Conservation (phyloP, 2,113 vertebrate genomes). For the Camelus bactrianus region DNA sequence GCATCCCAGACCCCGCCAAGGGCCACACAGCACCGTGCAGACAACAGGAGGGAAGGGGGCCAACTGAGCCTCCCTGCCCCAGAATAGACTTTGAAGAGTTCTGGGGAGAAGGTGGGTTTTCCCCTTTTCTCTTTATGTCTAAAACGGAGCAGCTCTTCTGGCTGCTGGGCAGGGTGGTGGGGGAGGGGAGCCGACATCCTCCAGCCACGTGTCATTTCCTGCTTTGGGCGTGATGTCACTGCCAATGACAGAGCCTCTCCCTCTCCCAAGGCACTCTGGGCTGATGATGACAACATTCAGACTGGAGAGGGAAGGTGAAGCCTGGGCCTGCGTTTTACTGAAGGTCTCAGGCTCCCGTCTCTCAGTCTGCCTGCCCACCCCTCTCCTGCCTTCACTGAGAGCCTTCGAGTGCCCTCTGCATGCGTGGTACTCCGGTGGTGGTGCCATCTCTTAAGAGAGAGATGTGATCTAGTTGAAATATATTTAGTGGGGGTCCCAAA, state of each 20-base stretch:
- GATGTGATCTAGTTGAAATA: neutral
- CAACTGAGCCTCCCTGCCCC: neutral
- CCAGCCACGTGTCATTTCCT: neutral
- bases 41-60: neutral
- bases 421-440: rapidly evolving
- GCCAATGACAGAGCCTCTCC: neutral
- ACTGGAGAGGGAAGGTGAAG: neutral
- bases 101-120: neutral
- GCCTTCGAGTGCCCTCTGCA: neutral
- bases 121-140: neutral
- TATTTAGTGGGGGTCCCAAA: neutral
- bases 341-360: neutral
- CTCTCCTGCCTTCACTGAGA: neutral
- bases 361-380: no score
- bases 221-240: neutral
- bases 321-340: neutral
- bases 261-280: neutral
- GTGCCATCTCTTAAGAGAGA: neutral
- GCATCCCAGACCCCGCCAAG: neutral
- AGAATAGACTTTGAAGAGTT: neutral
- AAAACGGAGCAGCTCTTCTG: neutral
- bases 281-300: neutral
- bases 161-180: neutral
- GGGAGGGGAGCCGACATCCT: neutral
- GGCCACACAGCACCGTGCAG: neutral